Evolutionary conservation across 2,797 vertebrate genomes (phyloP).

Genomic region (Ambastaia sidthimunki): DNA sequence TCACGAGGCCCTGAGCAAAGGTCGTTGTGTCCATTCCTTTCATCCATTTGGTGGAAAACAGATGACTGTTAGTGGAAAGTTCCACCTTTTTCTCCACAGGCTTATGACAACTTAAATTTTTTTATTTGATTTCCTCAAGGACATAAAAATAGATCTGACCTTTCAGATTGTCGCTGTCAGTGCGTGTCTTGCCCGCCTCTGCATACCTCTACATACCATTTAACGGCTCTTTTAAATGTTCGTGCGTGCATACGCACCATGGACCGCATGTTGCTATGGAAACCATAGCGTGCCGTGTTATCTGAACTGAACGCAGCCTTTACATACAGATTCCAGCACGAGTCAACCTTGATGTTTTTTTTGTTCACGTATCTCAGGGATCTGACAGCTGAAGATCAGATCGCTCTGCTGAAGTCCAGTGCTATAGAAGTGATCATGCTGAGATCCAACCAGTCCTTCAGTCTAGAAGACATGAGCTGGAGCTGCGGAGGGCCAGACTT

Average conservation of each 20-base stretch:
- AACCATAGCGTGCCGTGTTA: constrained; percentile 18
- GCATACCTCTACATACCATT: constrained; percentile 1
- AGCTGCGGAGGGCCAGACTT: constrained; percentile 89
- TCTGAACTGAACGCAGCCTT: constrained; percentile 15
- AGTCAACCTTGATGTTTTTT: constrained; percentile 8
- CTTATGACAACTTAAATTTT: neutral
- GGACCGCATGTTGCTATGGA: constrained; percentile 29
- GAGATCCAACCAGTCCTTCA: constrained; percentile 95
- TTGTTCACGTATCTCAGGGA: constrained; percentile 76
- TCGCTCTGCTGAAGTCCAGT: constrained; percentile 93
- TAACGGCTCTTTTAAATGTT: neutral
- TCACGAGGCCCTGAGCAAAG: neutral
- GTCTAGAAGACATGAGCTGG: constrained; percentile 94
- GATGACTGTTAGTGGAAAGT: neutral
- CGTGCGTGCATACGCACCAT: neutral
- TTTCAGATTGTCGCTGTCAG: too few relatives aligned
- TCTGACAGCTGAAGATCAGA: constrained; percentile 93
- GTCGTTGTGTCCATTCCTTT: neutral
- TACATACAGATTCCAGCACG: constrained; percentile 29
- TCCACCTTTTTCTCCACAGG: neutral
- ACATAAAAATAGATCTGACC: neutral
- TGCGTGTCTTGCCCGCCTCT: constrained; percentile 3
- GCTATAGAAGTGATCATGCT: constrained; percentile 98
- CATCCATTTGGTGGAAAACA: neutral
- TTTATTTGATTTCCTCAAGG: constrained; percentile 13